A percentile compares a stretch with the other conserved stretches of the same genome.
phyloP scores from a whole-genome alignment of 2,797 vertebrate genomes.

The Chrosomus eos region DNA sequence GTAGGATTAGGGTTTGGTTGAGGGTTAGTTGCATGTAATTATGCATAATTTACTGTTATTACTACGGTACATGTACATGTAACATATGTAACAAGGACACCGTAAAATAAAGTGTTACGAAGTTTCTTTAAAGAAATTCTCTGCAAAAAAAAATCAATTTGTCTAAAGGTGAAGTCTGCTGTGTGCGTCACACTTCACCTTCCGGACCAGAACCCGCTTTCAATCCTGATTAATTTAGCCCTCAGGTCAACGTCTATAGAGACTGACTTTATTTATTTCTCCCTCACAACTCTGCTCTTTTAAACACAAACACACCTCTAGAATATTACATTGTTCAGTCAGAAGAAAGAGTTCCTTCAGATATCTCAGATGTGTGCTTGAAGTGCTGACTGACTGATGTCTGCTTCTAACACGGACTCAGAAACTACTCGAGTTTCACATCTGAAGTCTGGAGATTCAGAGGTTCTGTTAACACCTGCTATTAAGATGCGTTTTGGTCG shows the following conservation, averaged over 20 bases:
- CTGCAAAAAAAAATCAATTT: not conserved
- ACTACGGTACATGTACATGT: too few relatives aligned
- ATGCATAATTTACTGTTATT: too few relatives aligned
- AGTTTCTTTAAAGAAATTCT: conserved; percentile 19
- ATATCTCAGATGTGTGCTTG: not conserved
- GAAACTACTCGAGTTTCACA: conserved; percentile 29
- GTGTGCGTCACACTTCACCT: not conserved
- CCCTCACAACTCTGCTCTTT: not conserved
- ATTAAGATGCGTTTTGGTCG: too few relatives aligned
- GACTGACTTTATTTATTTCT: not conserved
- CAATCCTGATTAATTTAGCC: conserved; percentile 33
- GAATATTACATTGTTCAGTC: not conserved
- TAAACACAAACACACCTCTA: not conserved
- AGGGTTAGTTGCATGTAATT: too few relatives aligned
- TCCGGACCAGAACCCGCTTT: conserved; percentile 13
- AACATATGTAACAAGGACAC: too few relatives aligned
- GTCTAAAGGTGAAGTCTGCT: conserved; percentile 12
- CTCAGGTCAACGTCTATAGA: not conserved
- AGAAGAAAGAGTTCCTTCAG: not conserved
- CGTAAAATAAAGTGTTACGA: too few relatives aligned
- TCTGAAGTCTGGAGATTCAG: conserved; percentile 32
- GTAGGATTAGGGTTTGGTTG: too few relatives aligned
- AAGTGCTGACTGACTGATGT: conserved; percentile 26
- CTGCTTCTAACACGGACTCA: conserved; percentile 32
- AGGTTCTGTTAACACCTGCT: too few relatives aligned